Conservation (phyloP, 2,888 invertebrate genomes). For the Scelioninae gen. 1 region DNA sequence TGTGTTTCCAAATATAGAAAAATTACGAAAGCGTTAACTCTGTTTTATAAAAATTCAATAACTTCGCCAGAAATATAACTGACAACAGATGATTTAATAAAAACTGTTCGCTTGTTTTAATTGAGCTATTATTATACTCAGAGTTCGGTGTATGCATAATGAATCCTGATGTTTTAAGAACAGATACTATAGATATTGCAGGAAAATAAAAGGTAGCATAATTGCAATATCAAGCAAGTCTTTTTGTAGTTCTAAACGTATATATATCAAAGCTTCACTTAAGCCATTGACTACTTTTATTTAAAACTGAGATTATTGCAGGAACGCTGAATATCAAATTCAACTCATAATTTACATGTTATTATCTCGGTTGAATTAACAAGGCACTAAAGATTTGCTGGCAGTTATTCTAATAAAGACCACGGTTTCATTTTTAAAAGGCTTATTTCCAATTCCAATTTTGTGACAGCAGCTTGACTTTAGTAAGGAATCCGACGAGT, state of each 20-base stretch:
- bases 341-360: constrained; percentile 47
- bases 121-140: not conserved
- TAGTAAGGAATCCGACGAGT: not conserved
- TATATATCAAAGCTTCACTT: not conserved
- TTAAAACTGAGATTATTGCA: constrained; percentile 1
- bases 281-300: constrained; percentile 13
- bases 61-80: too few species aligned
- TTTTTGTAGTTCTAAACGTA: not conserved
- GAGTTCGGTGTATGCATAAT: not conserved
- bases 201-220: not conserved
- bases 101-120: too few species aligned
- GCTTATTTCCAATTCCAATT: constrained; percentile 60
- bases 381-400: constrained; percentile 35
- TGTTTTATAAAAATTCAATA: too few species aligned
- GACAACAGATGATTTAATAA: too few species aligned
- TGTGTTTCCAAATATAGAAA: not conserved
- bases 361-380: constrained; percentile 47
- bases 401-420: constrained; percentile 45
- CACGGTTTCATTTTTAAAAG: constrained; percentile 26
- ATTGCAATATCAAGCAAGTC: not conserved
- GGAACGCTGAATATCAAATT: constrained; percentile 22
- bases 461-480: constrained; percentile 31
- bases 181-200: not conserved
- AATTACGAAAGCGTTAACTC: not conserved
- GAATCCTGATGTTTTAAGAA: not conserved